These are phyloP conservation scores for Lepidochitona cinerea DNA, from an alignment of 2,888 invertebrate species.

Conservation along the genomic window DNA sequence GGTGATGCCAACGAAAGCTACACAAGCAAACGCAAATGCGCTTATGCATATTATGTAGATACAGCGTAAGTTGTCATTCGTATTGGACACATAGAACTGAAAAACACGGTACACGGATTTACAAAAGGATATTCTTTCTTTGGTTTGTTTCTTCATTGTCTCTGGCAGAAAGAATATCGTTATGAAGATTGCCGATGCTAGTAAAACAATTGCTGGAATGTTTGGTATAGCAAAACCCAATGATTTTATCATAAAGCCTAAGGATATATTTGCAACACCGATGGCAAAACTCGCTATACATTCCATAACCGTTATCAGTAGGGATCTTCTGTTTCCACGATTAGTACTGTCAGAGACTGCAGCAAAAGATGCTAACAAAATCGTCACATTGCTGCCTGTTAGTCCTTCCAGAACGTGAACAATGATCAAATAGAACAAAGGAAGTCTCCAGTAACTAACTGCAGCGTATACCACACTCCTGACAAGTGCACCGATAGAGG, in stretches of 20 bases:
- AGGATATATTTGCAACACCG: conserved; percentile 17
- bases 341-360: conserved; percentile 37
- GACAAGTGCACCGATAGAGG: conserved; percentile 21
- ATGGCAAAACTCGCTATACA: conserved; percentile 27
- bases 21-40: conserved; percentile 20
- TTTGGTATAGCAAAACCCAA: conserved; percentile 27
- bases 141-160: conserved; percentile 14
- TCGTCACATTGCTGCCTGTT: conserved; percentile 30
- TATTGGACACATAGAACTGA: conserved; percentile 26
- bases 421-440: conserved; percentile 22
- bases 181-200: conserved; percentile 17
- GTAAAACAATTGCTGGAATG: conserved; percentile 12
- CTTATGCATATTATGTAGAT: conserved; percentile 21
- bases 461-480: conserved; percentile 15
- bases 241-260: conserved; percentile 32
- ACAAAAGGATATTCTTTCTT: conserved; percentile 11
- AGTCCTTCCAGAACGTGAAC: conserved; percentile 34
- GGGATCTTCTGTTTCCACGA: conserved; percentile 28
- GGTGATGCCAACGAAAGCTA: conserved; percentile 22
- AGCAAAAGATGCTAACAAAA: conserved; percentile 23
- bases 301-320: conserved; percentile 31
- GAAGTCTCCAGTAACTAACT: conserved; percentile 36
- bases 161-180: conserved; percentile 29
- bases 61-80: not conserved
- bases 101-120: conserved; percentile 28